phyloP scores from a whole-genome alignment of 2,888 invertebrate species.

The Tipula vernalis region DNA sequence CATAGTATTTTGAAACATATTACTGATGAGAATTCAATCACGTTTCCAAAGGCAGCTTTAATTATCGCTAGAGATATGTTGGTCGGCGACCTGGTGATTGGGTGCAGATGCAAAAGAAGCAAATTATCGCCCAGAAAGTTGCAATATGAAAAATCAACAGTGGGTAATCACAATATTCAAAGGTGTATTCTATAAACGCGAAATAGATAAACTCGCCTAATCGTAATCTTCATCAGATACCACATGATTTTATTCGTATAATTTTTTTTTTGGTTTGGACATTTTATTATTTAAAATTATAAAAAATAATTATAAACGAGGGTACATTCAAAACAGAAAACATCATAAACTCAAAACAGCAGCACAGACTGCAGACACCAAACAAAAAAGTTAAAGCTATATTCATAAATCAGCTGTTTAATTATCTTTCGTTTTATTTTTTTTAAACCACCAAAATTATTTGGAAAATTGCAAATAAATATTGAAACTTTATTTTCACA shows the following conservation, averaged over 20 bases:
- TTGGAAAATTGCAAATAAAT: not conserved
- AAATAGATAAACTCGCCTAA: too few relatives aligned
- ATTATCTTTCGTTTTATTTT: not conserved
- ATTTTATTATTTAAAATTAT: not conserved
- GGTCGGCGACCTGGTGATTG: too few relatives aligned
- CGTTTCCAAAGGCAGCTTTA: too few relatives aligned
- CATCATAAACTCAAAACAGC: not conserved
- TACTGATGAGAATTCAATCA: too few relatives aligned
- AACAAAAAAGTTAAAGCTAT: not conserved
- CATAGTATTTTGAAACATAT: too few relatives aligned
- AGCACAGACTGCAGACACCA: not conserved
- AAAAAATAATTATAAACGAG: not conserved
- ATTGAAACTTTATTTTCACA: not conserved
- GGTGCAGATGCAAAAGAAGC: too few relatives aligned
- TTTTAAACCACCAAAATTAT: not conserved
- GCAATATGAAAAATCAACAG: too few relatives aligned
- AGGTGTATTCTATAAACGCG: too few relatives aligned
- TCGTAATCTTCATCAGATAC: not conserved
- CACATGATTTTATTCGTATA: not conserved
- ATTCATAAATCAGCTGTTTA: not conserved
- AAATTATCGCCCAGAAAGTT: too few relatives aligned
- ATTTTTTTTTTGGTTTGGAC: not conserved
- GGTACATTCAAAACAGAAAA: not conserved
- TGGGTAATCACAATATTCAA: too few relatives aligned
- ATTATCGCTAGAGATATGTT: too few relatives aligned